Conservation (phyloP, 2,797 vertebrate species). For the Erpetoichthys calabaricus region DNA sequence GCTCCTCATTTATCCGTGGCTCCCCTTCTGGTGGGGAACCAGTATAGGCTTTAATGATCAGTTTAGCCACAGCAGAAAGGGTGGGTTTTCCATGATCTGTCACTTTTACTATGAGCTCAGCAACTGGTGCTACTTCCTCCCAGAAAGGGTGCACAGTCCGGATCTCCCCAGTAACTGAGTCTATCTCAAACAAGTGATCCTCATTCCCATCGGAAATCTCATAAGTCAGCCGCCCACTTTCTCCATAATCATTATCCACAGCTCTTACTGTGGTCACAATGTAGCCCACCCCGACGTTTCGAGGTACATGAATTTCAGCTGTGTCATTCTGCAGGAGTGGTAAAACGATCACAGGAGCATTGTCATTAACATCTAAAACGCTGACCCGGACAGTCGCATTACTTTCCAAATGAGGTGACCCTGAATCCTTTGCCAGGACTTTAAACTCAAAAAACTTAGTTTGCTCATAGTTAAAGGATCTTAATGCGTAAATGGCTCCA, state of each 20-base stretch:
- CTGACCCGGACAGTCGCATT: slow-evolving; percentile 86
- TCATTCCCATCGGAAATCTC: slow-evolving; percentile 95
- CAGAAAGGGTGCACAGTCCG: slow-evolving; percentile 84
- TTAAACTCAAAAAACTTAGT: slow-evolving; percentile 97
- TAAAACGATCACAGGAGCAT: slow-evolving; percentile 85
- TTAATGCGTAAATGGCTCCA: slow-evolving; percentile 89
- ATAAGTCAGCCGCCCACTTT: slow-evolving; percentile 92
- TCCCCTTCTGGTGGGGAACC: slow-evolving; percentile 81
- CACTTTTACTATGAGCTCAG: slow-evolving; percentile 88
- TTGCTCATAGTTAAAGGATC: slow-evolving; percentile 95
- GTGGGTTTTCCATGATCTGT: slow-evolving; percentile 92
- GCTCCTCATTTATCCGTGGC: slow-evolving; percentile 75
- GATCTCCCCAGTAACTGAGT: slow-evolving; percentile 82
- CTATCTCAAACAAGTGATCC: slow-evolving; percentile 90
- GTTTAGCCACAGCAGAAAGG: slow-evolving; percentile 78
- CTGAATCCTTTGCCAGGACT: slow-evolving; percentile 85
- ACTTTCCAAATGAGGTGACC: slow-evolving; percentile 87
- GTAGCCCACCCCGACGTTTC: slow-evolving; percentile 90
- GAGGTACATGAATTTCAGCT: slow-evolving; percentile 86
- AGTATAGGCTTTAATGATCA: slow-evolving; percentile 77
- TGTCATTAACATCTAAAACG: slow-evolving; percentile 88
- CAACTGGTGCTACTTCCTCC: slow-evolving; percentile 80
- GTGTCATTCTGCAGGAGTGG: slow-evolving; percentile 90
- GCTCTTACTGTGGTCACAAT: slow-evolving; percentile 84
- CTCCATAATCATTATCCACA: slow-evolving; percentile 90